Evolutionary conservation across 2,797 vertebrate species (phyloP).

Genomic region (Euthynnus affinis): DNA sequence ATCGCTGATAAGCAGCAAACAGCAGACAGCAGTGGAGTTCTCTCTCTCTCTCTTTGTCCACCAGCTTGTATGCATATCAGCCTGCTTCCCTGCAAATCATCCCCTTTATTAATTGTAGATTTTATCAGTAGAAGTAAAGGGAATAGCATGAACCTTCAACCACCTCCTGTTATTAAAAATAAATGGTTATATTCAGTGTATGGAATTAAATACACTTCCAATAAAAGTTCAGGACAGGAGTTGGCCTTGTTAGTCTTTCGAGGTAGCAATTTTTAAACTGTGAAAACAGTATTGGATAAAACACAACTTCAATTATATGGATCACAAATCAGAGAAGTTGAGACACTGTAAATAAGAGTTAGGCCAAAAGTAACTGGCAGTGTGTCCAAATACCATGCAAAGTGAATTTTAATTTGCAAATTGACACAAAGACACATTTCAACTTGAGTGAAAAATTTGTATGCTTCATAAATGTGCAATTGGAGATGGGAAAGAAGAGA

Average conservation of each 20-base stretch:
- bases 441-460: no score
- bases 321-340: neutral
- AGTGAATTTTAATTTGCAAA: no score
- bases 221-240: neutral
- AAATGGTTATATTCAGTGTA: no score
- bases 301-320: neutral
- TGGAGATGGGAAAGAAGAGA: no score
- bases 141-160: neutral
- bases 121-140: slow-evolving; percentile 1
- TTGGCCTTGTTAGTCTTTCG: no score
- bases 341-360: neutral
- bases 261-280: neutral
- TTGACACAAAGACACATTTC: no score
- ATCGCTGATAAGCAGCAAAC: slow-evolving; percentile 28
- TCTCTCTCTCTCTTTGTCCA: slow-evolving; percentile 12
- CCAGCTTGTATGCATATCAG: neutral
- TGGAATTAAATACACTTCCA: neutral
- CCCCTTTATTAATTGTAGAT: slow-evolving; percentile 3
- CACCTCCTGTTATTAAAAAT: neutral
- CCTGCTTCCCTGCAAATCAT: slow-evolving; percentile 7
- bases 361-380: neutral
- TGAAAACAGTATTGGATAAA: neutral
- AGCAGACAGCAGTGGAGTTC: neutral
- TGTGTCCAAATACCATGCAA: no score
- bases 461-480: no score